phyloP scores from a whole-genome alignment of 2,113 vertebrate genomes.

The Sorex araneus region DNA sequence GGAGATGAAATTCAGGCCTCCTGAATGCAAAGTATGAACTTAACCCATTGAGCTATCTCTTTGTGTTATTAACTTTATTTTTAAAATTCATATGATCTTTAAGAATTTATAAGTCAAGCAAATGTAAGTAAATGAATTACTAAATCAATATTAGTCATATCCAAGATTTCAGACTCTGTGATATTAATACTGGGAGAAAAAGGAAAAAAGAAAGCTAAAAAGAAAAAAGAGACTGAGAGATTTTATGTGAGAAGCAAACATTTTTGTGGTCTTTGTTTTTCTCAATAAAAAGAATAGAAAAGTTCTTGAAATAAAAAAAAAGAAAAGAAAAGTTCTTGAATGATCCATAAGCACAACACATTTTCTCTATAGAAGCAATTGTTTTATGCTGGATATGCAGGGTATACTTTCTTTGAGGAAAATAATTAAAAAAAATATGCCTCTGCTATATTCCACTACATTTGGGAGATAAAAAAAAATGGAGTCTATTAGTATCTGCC shows the following conservation, averaged over 20 bases:
- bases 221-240: neutral
- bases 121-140: neutral
- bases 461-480: neutral
- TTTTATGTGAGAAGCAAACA: neutral
- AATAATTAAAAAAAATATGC: neutral
- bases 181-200: neutral
- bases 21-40: too few species aligned
- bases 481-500: conserved; percentile 1
- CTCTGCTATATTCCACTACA: conserved; percentile 17
- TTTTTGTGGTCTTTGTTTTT: conserved; percentile 30
- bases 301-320: neutral
- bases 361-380: conserved; percentile 35
- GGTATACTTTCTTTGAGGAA: neutral
- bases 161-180: conserved; percentile 40
- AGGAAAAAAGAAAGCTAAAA: neutral
- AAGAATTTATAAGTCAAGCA: neutral
- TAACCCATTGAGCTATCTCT: too few species aligned
- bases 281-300: conserved; percentile 19
- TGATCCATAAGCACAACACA: neutral
- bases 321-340: neutral
- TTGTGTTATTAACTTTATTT: conserved; percentile 30
- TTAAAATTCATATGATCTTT: neutral
- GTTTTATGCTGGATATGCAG: neutral
- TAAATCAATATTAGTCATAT: conserved; percentile 8
- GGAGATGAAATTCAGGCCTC: too few species aligned